Percentiles rank a stretch among this genome's conserved stretches.
These are phyloP conservation scores for Philonicus albiceps DNA, from an alignment of 2,888 invertebrate species.

Conservation along the genomic window DNA sequence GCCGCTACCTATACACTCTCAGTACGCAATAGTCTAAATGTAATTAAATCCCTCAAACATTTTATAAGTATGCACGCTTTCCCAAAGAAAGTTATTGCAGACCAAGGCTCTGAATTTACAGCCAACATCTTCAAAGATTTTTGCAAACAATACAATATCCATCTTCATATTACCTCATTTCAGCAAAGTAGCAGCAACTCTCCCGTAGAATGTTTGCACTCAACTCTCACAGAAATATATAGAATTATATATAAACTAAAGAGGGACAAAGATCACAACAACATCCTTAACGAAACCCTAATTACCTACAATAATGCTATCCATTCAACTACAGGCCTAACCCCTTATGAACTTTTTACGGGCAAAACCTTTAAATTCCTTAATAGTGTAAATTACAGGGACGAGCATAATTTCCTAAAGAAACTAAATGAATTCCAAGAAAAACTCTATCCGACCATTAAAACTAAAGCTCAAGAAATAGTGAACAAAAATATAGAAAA, in stretches of 20 bases:
- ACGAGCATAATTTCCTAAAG: not conserved
- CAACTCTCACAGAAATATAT: no score
- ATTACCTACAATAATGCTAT: not conserved
- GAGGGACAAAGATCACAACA: no score
- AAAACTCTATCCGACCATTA: not conserved
- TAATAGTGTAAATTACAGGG: not conserved
- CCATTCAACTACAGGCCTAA: not conserved
- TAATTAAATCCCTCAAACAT: no score
- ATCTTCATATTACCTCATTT: not conserved
- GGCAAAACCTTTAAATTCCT: not conserved
- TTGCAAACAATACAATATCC: not conserved
- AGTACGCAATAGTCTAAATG: no score
- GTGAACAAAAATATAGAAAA: not conserved
- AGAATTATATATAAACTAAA: no score
- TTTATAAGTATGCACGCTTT: not conserved
- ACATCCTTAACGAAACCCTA: no score
- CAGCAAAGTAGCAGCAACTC: not conserved
- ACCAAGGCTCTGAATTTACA: not conserved
- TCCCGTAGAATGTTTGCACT: not conserved
- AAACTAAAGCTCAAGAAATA: not conserved
- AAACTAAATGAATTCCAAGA: not conserved
- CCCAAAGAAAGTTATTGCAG: not conserved
- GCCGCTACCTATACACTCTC: no score
- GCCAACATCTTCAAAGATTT: not conserved
- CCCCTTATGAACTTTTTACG: not conserved